Base-by-base conservation (phyloP, 1,140 invertebrate species). In the Rhyacophila brunnea region DNA sequence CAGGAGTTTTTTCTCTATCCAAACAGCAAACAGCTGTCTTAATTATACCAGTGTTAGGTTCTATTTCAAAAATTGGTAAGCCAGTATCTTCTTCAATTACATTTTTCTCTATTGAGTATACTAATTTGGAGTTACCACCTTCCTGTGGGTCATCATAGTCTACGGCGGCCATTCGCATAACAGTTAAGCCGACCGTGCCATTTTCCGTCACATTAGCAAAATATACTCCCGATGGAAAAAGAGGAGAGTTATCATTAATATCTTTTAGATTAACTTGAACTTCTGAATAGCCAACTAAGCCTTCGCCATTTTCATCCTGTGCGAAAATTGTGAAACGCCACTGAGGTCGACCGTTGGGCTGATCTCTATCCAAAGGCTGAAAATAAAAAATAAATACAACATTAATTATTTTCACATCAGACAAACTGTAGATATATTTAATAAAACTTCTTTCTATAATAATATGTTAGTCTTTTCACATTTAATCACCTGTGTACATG, bases 281-380 rank as follows among this genome's bases (percentile, higher is more conserved):
- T 70, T 88, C 85, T 18, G 87, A 85, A 68, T 88, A 89, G 48
- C 88, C 87, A 15, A 87, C 84, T 9, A 86, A 71, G 6, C 85
- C 84, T 65, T 84, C 83, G 35, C 83, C 83, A 18, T 82, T 83
- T 71, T 88, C 87, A 67, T 89, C 87, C 63, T 85, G 83, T 36
- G 86, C 87, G 64, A 85, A 85, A 9, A 90, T 87, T 23, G 87
- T 89, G 70, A 91, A 89, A 50, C 86, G 80, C 85, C 87, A 90
- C 62, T 85, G 81, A 10, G 87, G 84, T 36, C 86, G 74, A 7
- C 88, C 88, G 67, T 82, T 80, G 0, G 88, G 87, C 51, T 83
- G 80, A 77, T 91, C 89, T 52, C 88, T 74, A 71, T 90, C 88
- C 65, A 91, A 68, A 1, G 83, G 81, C 76, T 84, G 74, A 11